Evolutionary conservation across 2,797 vertebrate genomes (phyloP), one percentile per base, ranked within the genome.

Genomic region (Tauraco hartlaubi): DNA sequence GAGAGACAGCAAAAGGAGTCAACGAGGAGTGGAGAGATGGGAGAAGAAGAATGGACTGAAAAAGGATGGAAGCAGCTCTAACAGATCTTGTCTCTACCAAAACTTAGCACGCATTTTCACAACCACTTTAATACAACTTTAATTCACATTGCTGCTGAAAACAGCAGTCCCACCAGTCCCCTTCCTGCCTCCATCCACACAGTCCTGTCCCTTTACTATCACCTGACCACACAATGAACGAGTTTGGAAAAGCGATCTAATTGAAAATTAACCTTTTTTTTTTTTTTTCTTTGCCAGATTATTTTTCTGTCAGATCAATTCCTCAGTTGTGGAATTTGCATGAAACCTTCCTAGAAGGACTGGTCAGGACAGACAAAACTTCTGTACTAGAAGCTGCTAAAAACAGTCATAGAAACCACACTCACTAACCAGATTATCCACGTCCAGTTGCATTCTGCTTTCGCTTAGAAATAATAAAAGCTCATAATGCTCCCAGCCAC

Each of bases 1-100:
- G 86, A 89, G 56, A 78, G 67, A 72, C 48, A 82, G 73, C 31
- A 86, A 66, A 90, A 68, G n/a, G 69, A 94, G 77, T 91, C 91
- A 90, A 67, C 73, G 83, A 96, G 71, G 67, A 91, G 84, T 52
- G 48, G 83, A 62, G 56, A 66, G 54, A 61, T 44, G 54, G 49
- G 48, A 88, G 68, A 80, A 85, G 69, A 93, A 71, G 56, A 90
- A 84, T 6, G 2, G 79, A 58, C 33, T 67, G 33, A 71, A 81
- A 88, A 48, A 52, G 33, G 63, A 66, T 85, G 66, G 77, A 76
- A 79, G 58, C 58, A 73, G n/a, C 69, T 76, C 37, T 64, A 55
- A 48, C 2, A 78, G 79, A 61, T 56, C 79, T 81, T 74, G 41
- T 62, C 79, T 62, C 43, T 90, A 48, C 55, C 43, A 78, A 68